A percentile compares a stretch with the other conserved stretches of the same genome.
phyloP scores from a whole-genome alignment of 1,140 invertebrate genomes.

The Drosophila orena region DNA sequence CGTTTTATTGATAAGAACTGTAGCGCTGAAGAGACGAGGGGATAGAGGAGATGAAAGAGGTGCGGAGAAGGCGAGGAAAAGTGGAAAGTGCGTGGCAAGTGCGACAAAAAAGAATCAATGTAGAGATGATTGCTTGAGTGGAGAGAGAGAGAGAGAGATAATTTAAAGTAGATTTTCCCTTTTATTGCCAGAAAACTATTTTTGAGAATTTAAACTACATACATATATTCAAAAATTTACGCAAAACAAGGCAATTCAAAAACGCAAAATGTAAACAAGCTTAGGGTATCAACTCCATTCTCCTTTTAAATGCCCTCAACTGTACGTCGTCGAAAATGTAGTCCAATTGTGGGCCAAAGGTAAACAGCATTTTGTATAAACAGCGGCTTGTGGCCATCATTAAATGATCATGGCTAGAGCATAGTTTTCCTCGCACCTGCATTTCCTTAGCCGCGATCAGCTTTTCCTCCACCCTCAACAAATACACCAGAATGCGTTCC shows the following conservation, averaged over 20 bases:
- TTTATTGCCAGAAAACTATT: neutral
- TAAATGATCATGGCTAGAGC: conserved; percentile 10
- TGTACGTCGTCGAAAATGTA: neutral
- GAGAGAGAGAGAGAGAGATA: no score
- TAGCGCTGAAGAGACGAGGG: neutral
- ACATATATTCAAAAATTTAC: neutral
- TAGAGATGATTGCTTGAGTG: conserved; percentile 20
- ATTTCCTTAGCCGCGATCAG: neutral
- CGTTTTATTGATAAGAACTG: conserved; percentile 70
- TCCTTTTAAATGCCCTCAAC: neutral
- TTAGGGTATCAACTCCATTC: conserved; percentile 2
- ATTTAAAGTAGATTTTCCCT: conserved; percentile 1
- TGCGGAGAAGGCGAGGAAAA: conserved; percentile 31
- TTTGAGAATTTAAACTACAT: neutral
- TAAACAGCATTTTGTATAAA: conserved; percentile 30
- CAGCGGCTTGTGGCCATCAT: conserved; percentile 1
- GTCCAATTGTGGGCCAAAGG: conserved; percentile 5
- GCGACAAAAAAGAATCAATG: conserved; percentile 23
- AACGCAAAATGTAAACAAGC: neutral
- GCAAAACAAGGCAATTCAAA: neutral
- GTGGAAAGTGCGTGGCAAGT: conserved; percentile 71
- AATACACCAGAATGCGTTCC: neutral
- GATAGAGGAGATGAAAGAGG: conserved; percentile 27
- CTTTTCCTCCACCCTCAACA: conserved; percentile 6
- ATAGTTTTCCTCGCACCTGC: conserved; percentile 1